Conservation (phyloP, 1,140 invertebrate genomes). For the Anastrepha ludens region DNA sequence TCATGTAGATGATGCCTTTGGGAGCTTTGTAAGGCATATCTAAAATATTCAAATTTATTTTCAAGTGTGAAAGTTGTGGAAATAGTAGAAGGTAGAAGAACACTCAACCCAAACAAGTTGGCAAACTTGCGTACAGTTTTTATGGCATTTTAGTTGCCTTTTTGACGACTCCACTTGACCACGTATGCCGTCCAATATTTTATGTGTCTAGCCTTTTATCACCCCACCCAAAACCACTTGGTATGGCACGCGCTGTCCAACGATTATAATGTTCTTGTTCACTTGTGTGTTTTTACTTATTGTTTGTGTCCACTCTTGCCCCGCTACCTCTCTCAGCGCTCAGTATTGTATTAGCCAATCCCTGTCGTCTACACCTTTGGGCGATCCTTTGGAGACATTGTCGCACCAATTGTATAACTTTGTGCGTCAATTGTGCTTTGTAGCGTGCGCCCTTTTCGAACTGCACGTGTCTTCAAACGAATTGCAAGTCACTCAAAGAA, state of each 20-base stretch:
- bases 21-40: neutral
- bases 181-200: neutral
- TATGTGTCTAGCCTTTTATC: constrained; percentile 22
- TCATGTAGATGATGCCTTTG: neutral
- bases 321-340: neutral
- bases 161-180: neutral
- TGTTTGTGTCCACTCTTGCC: neutral
- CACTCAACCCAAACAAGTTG: neutral
- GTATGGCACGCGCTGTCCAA: neutral
- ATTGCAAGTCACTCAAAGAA: neutral
- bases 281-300: too few species aligned
- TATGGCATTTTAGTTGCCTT: neutral
- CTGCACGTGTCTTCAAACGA: neutral
- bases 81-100: neutral
- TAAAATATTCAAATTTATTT: constrained; percentile 33
- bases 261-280: neutral
- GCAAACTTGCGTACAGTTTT: neutral
- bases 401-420: constrained; percentile 33
- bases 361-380: neutral
- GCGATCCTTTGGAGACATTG: neutral
- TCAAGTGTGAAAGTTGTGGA: constrained; percentile 1
- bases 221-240: neutral
- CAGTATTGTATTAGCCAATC: neutral
- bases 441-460: neutral
- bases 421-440: neutral